Base-by-base conservation (phyloP, 2,888 invertebrate genomes). In the Uropetala carovei region DNA sequence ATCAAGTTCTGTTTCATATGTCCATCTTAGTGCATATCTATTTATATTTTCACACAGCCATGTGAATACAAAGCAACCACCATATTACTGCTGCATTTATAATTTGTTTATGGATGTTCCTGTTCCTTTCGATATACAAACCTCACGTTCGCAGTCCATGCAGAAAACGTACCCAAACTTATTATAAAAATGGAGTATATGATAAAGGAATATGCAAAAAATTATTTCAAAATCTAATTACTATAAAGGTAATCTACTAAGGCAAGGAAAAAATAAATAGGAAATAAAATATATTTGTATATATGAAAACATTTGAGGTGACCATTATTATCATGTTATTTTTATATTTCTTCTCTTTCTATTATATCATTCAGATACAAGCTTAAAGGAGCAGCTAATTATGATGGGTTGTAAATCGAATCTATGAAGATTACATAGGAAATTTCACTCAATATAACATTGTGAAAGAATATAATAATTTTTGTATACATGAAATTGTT, bases 91-190 rank as follows among this genome's bases (percentile, higher is more conserved):
- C 43, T 83, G 43, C 43, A 83, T 83, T 43, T 83, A 83, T 83
- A 43, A 43, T 43, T 43, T 43, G 1, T 43, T 43, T 5, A 43
- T 3, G 1, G 43, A 43, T 43, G 43, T 5, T 43, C 43, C 43
- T 43, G 43, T 43, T 43, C 43, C 30, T 59, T 14, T 56, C n/a
- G 43, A 43, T 43, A 89, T 89, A 89, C 89, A 89, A 89, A 89
- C 89, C 89, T 89, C 60, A 56, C 9, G 64, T 18, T 43, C 64
- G 89, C 56, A 43, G 89, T 18, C 89, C 89, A 68, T 64, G 30
- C 89, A 60, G 89, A 89, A 18, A n/a, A 89, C 64, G 89, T n/a
- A 68, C 89, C 89, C 75, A 89, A 89, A 86, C 30, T 64, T 30
- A 64, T 18, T 18, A 18, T 14, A 68, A 68, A n/a, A 89, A 60